Conservation (phyloP, 2,888 invertebrate genomes). For the Celastrina argiolus region DNA sequence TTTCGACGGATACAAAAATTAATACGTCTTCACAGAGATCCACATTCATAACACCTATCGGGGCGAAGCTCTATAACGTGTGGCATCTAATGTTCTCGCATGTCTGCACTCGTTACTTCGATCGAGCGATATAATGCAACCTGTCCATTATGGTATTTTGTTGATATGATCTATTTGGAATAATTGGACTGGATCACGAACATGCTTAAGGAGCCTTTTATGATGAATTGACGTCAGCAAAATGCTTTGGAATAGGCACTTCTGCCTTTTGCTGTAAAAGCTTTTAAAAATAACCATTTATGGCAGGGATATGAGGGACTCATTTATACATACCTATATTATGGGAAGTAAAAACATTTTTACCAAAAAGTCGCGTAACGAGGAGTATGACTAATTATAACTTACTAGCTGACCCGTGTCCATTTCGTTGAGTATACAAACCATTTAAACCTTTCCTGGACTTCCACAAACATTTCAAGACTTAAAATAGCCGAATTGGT, state of each 20-base stretch:
- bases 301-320: too few relatives aligned
- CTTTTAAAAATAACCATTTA: background rate
- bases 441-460: too few relatives aligned
- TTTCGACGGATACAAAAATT: too few relatives aligned
- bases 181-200: constrained; percentile 45
- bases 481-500: too few relatives aligned
- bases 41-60: background rate
- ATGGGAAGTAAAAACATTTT: too few relatives aligned
- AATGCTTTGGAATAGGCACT: background rate
- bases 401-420: too few relatives aligned
- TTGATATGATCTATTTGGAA: constrained; percentile 52
- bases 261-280: background rate
- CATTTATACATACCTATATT: too few relatives aligned
- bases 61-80: constrained; percentile 6
- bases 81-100: constrained; percentile 37
- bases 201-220: constrained; percentile 18
- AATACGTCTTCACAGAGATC: too few relatives aligned
- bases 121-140: constrained; percentile 44
- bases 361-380: too few relatives aligned
- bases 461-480: too few relatives aligned
- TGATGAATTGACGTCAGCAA: background rate
- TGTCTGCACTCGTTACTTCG: constrained; percentile 42
- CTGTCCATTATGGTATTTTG: constrained; percentile 56
- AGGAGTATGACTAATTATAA: too few relatives aligned
- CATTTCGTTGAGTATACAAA: too few relatives aligned